Evolutionary conservation across 2,888 invertebrate species (phyloP), one percentile per base, ranked within the genome.

Genomic region (Phaedon cochleariae): DNA sequence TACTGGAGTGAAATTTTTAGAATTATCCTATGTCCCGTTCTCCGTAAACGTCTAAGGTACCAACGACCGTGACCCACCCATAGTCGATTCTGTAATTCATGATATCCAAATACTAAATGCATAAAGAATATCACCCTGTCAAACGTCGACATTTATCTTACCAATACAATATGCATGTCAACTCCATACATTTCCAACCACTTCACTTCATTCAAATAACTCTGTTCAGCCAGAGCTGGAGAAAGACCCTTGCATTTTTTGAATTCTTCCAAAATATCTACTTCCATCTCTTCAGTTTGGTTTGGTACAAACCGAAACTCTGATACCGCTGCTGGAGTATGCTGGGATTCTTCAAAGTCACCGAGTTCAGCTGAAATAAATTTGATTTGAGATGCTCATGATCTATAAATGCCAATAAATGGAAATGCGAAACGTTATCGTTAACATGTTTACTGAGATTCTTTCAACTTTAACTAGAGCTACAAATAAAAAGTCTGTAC

Each of bases 111-210:
- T n/a, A n/a, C n/a, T n/a, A n/a, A n/a, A n/a, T n/a, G n/a, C n/a
- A n/a, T n/a, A n/a, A n/a, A n/a, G n/a, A n/a, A n/a, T n/a, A n/a
- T n/a, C n/a, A n/a, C n/a, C n/a, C n/a, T n/a, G n/a, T n/a, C n/a
- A n/a, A n/a, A n/a, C n/a, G n/a, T n/a, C n/a, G n/a, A n/a, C n/a
- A n/a, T n/a, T n/a, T n/a, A n/a, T n/a, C n/a, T 67, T 83, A 90
- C 90, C 81, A 96, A 86, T 49, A 98, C 98, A 73, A 91, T 95
- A 82, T 98, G 98, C 95, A 97, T 97, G 81, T 99, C 98, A 59
- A 99, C 98, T 63, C 98, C 99, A 85, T 98, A 99, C 95, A 97
- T 95, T 84, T 98, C 98, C 75, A 99, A 85, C 95, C 96, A 96
- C 85, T 98, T 98, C 9, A 82, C 83, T 85, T 97, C 98, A 82